Evolutionary conservation across 2,113 vertebrate genomes (phyloP).

Genomic region (Notechis scutatus): DNA sequence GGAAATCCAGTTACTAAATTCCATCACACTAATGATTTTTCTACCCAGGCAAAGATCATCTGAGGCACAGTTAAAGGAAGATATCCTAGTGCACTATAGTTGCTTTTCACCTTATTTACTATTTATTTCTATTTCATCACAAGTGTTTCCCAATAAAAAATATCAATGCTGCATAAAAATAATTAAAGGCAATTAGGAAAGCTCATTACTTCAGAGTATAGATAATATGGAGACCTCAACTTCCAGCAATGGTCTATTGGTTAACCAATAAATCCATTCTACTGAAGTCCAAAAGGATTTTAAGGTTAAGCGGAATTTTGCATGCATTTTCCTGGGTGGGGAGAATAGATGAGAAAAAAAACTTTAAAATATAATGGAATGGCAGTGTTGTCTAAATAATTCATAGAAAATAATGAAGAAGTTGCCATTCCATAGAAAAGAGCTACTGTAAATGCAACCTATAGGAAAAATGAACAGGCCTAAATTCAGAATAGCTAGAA

Average conservation of each 20-base stretch:
- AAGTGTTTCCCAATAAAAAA: conserved; percentile 23
- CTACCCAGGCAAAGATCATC: conserved; percentile 2
- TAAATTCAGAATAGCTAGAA: no score
- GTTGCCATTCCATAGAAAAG: not conserved
- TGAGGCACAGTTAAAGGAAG: conserved; percentile 15
- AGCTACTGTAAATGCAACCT: not conserved
- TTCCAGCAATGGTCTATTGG: not conserved
- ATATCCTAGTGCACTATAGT: conserved; percentile 1
- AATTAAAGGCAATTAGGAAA: not conserved
- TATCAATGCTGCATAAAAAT: conserved; percentile 15
- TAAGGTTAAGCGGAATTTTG: conserved; percentile 27
- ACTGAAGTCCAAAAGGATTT: not conserved
- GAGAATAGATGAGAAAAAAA: not conserved
- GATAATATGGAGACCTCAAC: not conserved
- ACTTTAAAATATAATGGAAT: not conserved
- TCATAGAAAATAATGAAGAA: not conserved
- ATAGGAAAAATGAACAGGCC: not conserved
- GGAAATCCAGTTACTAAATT: not conserved
- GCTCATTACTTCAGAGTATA: not conserved
- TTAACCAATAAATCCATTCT: conserved; percentile 21
- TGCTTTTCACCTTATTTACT: not conserved
- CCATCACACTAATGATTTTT: not conserved
- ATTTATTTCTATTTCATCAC: conserved; percentile 8
- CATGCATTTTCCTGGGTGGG: conserved; percentile 40
- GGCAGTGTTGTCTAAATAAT: not conserved